phyloP scores from a whole-genome alignment of 2,797 vertebrate species.

The Malurus leucopterus region DNA sequence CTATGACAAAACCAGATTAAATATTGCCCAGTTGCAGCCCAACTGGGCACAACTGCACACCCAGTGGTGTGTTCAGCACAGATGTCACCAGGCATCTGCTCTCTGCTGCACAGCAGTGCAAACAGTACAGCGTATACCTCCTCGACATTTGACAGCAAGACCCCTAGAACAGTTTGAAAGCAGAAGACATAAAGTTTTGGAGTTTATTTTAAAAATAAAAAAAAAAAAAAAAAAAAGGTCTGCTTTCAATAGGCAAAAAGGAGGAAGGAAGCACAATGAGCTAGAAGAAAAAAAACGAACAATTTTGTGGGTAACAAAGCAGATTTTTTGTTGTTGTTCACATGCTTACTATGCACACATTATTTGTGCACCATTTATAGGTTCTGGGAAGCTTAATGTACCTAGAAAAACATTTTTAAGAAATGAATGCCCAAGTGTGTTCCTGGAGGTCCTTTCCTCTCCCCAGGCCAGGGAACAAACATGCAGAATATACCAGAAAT shows the following conservation, averaged over 20 bases:
- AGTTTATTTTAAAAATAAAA: background rate
- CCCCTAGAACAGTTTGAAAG: background rate
- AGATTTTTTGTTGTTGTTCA: background rate
- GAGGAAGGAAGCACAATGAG: background rate
- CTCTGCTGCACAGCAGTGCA: background rate
- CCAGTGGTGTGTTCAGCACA: background rate
- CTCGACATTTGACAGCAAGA: background rate
- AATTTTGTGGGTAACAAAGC: background rate
- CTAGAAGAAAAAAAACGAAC: background rate
- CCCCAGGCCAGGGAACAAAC: background rate
- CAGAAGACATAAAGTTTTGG: background rate
- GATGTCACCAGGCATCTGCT: background rate
- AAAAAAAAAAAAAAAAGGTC: no score
- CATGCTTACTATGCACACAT: background rate
- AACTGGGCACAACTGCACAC: no score
- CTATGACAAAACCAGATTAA: background rate
- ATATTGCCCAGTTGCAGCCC: background rate
- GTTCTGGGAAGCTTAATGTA: background rate
- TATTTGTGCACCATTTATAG: background rate
- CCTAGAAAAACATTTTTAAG: background rate
- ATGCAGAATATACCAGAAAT: background rate
- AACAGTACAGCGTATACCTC: background rate
- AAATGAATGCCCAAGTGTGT: background rate
- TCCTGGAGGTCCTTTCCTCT: background rate
- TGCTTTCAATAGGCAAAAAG: background rate